Base-by-base conservation (phyloP, 1,140 invertebrate genomes). In the Cyclina sinensis region DNA sequence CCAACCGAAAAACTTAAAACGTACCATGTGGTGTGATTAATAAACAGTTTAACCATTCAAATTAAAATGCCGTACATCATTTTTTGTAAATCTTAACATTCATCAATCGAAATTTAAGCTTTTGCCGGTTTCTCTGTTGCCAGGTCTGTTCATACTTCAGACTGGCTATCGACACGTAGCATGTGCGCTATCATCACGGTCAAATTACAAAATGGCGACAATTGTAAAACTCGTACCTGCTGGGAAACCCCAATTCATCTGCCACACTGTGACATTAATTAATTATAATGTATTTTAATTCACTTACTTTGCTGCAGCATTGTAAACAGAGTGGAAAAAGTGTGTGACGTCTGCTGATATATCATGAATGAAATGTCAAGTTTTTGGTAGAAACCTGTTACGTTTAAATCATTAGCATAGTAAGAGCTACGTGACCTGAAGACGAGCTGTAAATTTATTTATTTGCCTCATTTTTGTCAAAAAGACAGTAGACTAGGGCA, bases 151-250 rank as follows among this genome's bases (percentile, higher is more conserved):
- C 32, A 1, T 27, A 18, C 7, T n/a, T 70, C 2, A 70, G 16
- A 70, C 35, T 70, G 65, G 65, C 65, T 37, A 70, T 70, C 65
- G 27, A 37, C 14, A 70, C 32, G 65, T 70, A 70, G 24, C 65
- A 70, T 70, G 65, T 70, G 65, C 32, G 65, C 32, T 70, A 70
- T 37, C 32, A 11, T 35, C 37, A 70, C 65, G 65, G 32, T 70
- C 65, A 39, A 70, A 70, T 70, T 70, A 70, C 65, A 3, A 37
- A n/a, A 37, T 21, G n/a, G 9, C 4, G 65, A 65, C 32, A 32
- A 24, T 16, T n/a, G 3, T 70, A 37, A 37, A 18, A 70, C 14
- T 27, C 30, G 30, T 37, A 35, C 30, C 65, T 16, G 65, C 65
- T 70, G 32, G 32, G 14, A 70, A 70, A 70, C 11, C 32, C 11